Evolutionary conservation across 2,888 invertebrate genomes (phyloP).

Genomic region (Ceriagrion tenellum): DNA sequence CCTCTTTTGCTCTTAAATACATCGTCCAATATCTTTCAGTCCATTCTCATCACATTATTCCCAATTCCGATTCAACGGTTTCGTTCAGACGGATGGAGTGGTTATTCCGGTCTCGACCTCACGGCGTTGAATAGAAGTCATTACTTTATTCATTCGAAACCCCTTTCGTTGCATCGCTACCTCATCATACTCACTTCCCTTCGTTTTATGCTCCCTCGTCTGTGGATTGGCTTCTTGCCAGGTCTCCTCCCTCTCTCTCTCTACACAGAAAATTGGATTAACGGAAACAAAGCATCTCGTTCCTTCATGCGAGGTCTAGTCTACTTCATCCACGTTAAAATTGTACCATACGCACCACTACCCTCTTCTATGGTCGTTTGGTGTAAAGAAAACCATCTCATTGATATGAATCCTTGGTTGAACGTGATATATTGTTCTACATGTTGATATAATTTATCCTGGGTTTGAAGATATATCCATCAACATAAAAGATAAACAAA

Average conservation of each 20-base stretch:
- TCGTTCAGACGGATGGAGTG: not conserved
- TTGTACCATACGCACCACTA: not conserved
- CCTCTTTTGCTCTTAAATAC: too few relatives aligned
- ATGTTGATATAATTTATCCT: too few relatives aligned
- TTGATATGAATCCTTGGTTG: too few relatives aligned
- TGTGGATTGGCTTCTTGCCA: not conserved
- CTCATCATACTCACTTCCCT: not conserved
- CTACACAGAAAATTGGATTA: not conserved
- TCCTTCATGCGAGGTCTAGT: not conserved
- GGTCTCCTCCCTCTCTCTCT: not conserved
- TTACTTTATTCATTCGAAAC: not conserved
- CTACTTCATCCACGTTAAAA: not conserved
- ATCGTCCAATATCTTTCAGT: too few relatives aligned
- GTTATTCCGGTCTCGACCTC: not conserved
- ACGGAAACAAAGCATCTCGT: not conserved
- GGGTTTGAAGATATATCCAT: too few relatives aligned
- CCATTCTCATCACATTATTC: not conserved
- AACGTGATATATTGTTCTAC: too few relatives aligned
- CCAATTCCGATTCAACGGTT: not conserved
- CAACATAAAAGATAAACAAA: too few relatives aligned
- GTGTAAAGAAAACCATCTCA: not conserved
- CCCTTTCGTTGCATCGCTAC: not conserved
- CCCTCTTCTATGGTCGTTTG: not conserved
- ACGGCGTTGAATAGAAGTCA: not conserved
- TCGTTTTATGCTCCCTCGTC: not conserved